Conservation (phyloP, 2,888 invertebrate genomes). For the Ypsolopha scabrella region DNA sequence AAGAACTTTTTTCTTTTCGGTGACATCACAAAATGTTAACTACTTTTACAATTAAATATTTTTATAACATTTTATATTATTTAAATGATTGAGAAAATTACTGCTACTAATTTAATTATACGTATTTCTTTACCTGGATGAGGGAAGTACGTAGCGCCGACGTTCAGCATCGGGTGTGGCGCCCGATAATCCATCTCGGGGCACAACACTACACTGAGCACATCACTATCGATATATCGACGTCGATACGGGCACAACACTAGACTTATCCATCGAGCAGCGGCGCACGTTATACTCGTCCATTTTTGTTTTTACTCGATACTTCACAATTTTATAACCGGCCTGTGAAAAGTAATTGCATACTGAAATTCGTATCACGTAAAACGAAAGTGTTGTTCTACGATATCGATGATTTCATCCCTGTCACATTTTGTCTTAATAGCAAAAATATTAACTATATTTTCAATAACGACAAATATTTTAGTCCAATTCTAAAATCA, state of each 20-base stretch:
- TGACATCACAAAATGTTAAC: too few species aligned
- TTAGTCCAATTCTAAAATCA: too few species aligned
- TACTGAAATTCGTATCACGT: background rate
- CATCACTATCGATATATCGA: slow-evolving; percentile 16
- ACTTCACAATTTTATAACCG: slow-evolving; percentile 1
- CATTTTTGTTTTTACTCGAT: slow-evolving; percentile 12
- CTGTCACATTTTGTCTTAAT: too few species aligned
- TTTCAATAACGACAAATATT: too few species aligned
- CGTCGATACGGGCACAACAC: slow-evolving; percentile 23
- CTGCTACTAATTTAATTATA: too few species aligned
- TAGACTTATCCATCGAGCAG: slow-evolving; percentile 19
- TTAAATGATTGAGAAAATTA: too few species aligned
- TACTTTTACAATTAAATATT: too few species aligned
- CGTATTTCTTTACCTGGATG: slow-evolving; percentile 42
- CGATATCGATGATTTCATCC: too few species aligned
- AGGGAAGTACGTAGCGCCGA: slow-evolving; percentile 50
- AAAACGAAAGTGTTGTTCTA: background rate
- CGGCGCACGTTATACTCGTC: slow-evolving; percentile 9
- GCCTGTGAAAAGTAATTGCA: slow-evolving; percentile 2
- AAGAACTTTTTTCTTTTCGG: too few species aligned
- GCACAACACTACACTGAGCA: slow-evolving; percentile 13
- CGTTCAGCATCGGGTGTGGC: slow-evolving; percentile 49
- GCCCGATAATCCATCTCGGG: slow-evolving; percentile 55
- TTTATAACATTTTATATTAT: too few species aligned
- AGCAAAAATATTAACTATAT: too few species aligned